Percentiles rank a stretch among this genome's conserved stretches.
These are phyloP conservation scores for Umimayanthus kanabou DNA, from an alignment of 92 coral and sea anemone genomes.

Conservation along the genomic window DNA sequence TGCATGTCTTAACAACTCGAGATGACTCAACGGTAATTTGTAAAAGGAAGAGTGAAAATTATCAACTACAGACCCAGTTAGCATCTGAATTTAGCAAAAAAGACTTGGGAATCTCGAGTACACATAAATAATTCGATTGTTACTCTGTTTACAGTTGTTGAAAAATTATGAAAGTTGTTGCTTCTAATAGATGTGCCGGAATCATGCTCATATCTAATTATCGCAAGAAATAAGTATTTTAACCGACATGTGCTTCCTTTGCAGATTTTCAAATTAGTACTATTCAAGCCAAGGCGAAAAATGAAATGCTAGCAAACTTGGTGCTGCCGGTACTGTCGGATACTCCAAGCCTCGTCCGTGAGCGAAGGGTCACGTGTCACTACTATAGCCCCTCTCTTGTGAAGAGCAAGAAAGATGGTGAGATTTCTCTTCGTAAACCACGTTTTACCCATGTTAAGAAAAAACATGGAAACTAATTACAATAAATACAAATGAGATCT, in stretches of 20 bases:
- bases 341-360: constrained; percentile 52
- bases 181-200: not conserved
- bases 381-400: constrained; percentile 69
- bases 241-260: not conserved
- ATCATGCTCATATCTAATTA: not conserved
- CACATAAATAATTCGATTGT: no score
- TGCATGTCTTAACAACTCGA: no score
- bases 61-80: no score
- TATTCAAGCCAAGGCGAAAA: constrained; percentile 87
- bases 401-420: constrained; percentile 91
- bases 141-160: no score
- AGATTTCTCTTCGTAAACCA: not conserved
- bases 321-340: constrained; percentile 83
- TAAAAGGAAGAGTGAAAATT: no score
- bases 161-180: no score
- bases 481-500: no score
- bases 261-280: constrained; percentile 78
- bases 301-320: constrained; percentile 94
- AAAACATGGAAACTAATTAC: not conserved
- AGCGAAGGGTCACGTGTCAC: constrained; percentile 79
- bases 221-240: not conserved
- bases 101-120: no score
- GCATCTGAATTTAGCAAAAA: no score
- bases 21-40: no score
- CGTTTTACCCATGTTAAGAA: not conserved